Base-by-base conservation (phyloP, 2,888 invertebrate genomes). In the Drosophila flavopinicola region DNA sequence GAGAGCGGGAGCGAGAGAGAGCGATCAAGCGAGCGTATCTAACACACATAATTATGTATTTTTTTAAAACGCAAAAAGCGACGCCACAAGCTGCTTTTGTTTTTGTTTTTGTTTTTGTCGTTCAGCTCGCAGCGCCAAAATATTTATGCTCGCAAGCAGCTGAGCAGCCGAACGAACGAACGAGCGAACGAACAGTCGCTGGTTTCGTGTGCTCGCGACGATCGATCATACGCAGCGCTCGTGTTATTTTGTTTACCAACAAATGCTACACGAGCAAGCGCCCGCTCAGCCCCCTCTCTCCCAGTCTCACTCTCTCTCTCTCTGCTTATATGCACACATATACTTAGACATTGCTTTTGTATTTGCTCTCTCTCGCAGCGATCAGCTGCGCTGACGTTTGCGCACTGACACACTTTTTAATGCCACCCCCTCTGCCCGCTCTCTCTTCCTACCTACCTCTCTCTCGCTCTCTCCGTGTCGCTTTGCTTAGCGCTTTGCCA, bases 31-130 rank as follows among this genome's bases (percentile, higher is more conserved):
- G 73, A 79, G 80, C 80, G 78, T 83, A 83, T 47, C 78, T 78
- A 86, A 78, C 20, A 57, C 87, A 74, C 78, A 80, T 85, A 80
- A 80, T 80, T 87, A 80, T 87, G 88, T 82, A 83, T 83, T 84
- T 84, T 79, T 88, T 88, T 84, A 84, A 84, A 88, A 88, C 83
- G 83, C 83, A 84, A 84, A 87, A 87, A 83, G 79, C 77, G 47
- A 64, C 57, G 65, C 72, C 41, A 52, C 49, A 54, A 41, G 42
- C 2, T 20, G 4, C 20, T 20, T 20, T 29, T 27, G 15, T 42
- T 27, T 27, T 42, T 27, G 9, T 9, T 11, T 32, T 6, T 32
- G 2, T 6, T n/a, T 32, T 9, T 37, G n/a, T n/a, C n/a, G n/a
- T 42, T 29, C 67, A 59, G 66, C 68, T 63, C 75, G 61, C 20